A percentile compares a stretch with the other conserved stretches of the same genome.
Conservation (phyloP, 2,797 vertebrate species). For the Neostethus bicornis region DNA sequence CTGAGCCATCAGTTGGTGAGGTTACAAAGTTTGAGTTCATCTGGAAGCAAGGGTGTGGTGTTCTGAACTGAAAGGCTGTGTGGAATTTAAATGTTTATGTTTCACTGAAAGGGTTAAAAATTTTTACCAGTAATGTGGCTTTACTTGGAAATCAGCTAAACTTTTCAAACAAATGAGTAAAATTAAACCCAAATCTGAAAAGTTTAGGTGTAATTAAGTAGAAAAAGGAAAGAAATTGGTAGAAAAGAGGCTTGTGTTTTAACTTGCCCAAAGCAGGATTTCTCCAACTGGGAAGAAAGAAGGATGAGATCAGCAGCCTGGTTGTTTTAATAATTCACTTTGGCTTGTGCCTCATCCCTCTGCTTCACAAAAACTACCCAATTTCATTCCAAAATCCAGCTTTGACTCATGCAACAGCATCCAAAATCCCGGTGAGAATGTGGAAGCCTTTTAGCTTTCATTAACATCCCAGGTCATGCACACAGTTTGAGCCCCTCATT, state of each 20-base stretch:
- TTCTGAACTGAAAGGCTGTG: slow-evolving; percentile 30
- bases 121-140: not conserved
- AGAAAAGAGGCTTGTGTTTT: slow-evolving; percentile 12
- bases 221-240: not conserved
- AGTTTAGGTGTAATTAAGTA: not conserved
- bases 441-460: slow-evolving; percentile 22
- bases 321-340: slow-evolving; percentile 55
- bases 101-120: not conserved
- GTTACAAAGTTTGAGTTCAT: slow-evolving; percentile 20
- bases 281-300: slow-evolving; percentile 22
- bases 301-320: slow-evolving; percentile 46
- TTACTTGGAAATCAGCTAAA: no score
- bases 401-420: slow-evolving; percentile 7
- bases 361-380: slow-evolving; percentile 23
- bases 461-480: slow-evolving; percentile 36
- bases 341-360: slow-evolving; percentile 40
- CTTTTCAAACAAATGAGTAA: not conserved
- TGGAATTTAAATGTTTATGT: no score
- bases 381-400: slow-evolving; percentile 18
- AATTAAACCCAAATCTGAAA: slow-evolving; percentile 1
- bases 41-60: slow-evolving; percentile 16
- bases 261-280: slow-evolving; percentile 32
- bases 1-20: not conserved
- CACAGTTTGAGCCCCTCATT: slow-evolving; percentile 23
- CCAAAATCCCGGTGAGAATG: slow-evolving; percentile 6